Evolutionary conservation across 2,888 invertebrate genomes (phyloP).

Genomic region (Fissipunctia ypsillon): DNA sequence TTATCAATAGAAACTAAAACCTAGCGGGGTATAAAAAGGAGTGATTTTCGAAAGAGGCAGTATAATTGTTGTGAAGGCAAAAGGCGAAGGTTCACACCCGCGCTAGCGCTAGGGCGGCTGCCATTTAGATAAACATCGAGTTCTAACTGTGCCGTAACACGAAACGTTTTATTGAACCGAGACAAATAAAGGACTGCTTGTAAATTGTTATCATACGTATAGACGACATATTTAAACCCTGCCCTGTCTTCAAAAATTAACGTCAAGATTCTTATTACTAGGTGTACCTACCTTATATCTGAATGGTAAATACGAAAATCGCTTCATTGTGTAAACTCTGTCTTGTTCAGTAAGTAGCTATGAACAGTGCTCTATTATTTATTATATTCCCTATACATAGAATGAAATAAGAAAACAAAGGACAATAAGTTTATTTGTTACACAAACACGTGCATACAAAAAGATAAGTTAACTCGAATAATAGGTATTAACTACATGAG

Average conservation of each 20-base stretch:
- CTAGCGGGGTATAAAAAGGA: constrained; percentile 66
- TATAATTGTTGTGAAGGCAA: constrained; percentile 76
- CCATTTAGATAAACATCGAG: constrained; percentile 87
- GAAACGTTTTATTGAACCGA: constrained; percentile 81
- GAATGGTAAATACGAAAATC: constrained; percentile 7
- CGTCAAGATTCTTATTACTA: constrained; percentile 12
- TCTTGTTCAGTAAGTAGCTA: constrained; percentile 3
- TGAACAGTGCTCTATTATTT: no score
- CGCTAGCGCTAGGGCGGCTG: constrained; percentile 75
- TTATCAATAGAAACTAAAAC: constrained; percentile 70
- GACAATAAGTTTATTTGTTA: background rate
- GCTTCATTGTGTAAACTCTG: background rate
- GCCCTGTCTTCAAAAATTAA: constrained; percentile 30
- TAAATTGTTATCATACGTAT: constrained; percentile 66
- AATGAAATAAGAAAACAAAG: background rate
- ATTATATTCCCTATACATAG: background rate
- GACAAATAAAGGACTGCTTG: constrained; percentile 78
- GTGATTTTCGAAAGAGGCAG: constrained; percentile 71
- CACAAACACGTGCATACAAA: background rate
- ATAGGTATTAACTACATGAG: no score
- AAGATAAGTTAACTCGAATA: background rate
- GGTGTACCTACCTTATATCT: background rate
- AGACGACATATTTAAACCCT: constrained; percentile 39
- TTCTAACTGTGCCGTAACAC: constrained; percentile 85
- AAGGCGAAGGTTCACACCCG: constrained; percentile 85